Conservation (phyloP, 23 tunicate genomes). For the Clavelina lepadiformis region DNA sequence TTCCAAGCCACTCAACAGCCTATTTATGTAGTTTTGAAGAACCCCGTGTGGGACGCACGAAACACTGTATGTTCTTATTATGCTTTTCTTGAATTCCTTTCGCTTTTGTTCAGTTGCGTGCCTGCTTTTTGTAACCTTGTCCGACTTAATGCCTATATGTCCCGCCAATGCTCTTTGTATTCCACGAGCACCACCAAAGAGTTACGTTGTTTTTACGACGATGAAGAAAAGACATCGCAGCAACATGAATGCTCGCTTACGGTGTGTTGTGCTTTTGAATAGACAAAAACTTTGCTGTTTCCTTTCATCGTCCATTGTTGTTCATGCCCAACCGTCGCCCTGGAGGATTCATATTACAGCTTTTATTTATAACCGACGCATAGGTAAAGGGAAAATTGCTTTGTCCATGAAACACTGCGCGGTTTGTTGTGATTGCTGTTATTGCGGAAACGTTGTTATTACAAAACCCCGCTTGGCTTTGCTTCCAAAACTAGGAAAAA, state of each 20-base stretch:
- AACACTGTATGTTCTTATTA: no score
- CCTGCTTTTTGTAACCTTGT: background rate
- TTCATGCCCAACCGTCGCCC: constrained; percentile 39
- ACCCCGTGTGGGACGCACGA: no score
- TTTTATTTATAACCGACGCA: constrained; percentile 25
- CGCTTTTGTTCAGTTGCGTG: background rate
- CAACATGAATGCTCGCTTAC: constrained; percentile 3
- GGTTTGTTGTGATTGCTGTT: constrained; percentile 32
- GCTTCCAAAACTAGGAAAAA: no score
- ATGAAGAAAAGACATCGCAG: constrained; percentile 3
- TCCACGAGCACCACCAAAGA: background rate
- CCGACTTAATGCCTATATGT: background rate
- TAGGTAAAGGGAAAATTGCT: constrained; percentile 6
- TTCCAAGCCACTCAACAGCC: no score
- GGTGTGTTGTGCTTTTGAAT: constrained; percentile 10
- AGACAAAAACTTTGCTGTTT: constrained; percentile 25
- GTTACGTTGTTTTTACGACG: constrained; percentile 3
- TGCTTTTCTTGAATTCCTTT: no score
- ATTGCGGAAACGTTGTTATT: constrained; percentile 1
- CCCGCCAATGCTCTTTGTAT: background rate
- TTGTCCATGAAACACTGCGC: constrained; percentile 24
- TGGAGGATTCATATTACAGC: constrained; percentile 15
- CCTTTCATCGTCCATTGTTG: constrained; percentile 23
- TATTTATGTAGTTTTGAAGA: no score
- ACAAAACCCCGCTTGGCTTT: no score